These are phyloP conservation scores for Drosophila acutilabella DNA, from an alignment of 2,888 invertebrate genomes.

Conservation along the genomic window DNA sequence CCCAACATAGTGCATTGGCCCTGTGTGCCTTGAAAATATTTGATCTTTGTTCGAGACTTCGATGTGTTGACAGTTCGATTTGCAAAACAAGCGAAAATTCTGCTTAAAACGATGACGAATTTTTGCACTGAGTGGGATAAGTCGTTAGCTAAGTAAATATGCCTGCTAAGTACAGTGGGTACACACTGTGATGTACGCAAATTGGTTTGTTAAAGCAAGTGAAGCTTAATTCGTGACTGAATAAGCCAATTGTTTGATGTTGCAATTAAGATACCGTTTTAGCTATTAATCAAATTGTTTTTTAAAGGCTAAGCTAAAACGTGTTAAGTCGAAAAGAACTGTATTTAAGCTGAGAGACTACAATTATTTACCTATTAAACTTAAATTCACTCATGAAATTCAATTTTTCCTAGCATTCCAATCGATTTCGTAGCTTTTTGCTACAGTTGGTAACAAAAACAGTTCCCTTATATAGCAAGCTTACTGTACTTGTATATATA, in stretches of 20 bases:
- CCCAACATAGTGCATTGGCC: slow-evolving; percentile 28
- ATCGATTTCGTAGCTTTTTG: neutral
- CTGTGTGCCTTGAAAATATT: slow-evolving; percentile 23
- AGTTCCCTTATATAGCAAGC: slow-evolving; percentile 3
- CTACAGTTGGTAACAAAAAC: neutral
- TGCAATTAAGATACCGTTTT: neutral
- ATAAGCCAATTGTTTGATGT: no score
- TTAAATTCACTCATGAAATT: no score
- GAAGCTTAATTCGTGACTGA: neutral
- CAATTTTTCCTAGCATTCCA: neutral
- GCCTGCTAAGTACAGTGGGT: slow-evolving; percentile 10
- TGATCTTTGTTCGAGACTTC: slow-evolving; percentile 13
- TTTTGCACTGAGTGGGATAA: neutral
- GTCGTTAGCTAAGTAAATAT: slow-evolving; percentile 18
- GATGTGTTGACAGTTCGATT: slow-evolving; percentile 17
- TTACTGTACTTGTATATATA: slow-evolving; percentile 11
- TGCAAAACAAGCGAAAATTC: slow-evolving; percentile 10
- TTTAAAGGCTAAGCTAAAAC: no score
- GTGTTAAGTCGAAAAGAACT: no score
- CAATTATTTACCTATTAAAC: no score
- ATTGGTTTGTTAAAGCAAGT: neutral
- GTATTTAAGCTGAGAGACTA: no score
- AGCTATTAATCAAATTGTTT: neutral
- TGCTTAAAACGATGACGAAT: slow-evolving; percentile 23
- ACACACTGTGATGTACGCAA: neutral